phyloP scores from a whole-genome alignment of 2,797 vertebrate species.

The Hydrocynus forskahlii region DNA sequence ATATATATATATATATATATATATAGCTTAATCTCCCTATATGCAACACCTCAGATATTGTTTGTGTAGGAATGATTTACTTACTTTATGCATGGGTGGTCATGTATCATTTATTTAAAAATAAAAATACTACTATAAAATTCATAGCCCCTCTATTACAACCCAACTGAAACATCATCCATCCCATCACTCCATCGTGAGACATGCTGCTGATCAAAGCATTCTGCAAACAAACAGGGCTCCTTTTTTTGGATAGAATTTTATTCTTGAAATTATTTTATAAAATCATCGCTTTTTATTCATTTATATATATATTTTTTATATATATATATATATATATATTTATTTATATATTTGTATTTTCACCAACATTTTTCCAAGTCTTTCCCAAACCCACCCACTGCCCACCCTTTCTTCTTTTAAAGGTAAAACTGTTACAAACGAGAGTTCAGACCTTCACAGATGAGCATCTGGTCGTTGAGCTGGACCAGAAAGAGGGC shows the following conservation, averaged over 20 bases:
- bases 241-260: slow-evolving; percentile 66
- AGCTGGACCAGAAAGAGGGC: background rate
- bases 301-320: slow-evolving; percentile 69
- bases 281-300: slow-evolving; percentile 74
- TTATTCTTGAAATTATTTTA: slow-evolving; percentile 84
- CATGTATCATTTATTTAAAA: too few relatives aligned
- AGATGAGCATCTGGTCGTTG: background rate
- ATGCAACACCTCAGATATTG: too few relatives aligned
- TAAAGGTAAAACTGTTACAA: slow-evolving; percentile 17
- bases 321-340: slow-evolving; percentile 51
- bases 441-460: background rate
- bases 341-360: slow-evolving; percentile 57
- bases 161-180: too few relatives aligned
- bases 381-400: slow-evolving; percentile 59
- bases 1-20: too few relatives aligned
- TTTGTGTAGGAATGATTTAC: too few relatives aligned
- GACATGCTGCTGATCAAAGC: background rate
- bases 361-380: slow-evolving; percentile 75
- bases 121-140: too few relatives aligned
- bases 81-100: too few relatives aligned
- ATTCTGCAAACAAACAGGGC: slow-evolving; percentile 18
- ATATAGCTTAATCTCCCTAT: too few relatives aligned
- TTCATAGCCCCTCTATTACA: too few relatives aligned
- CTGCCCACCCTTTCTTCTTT: background rate
- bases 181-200: background rate